phyloP scores from a whole-genome alignment of 2,888 invertebrate species.

The Eupithecia abbreviata region DNA sequence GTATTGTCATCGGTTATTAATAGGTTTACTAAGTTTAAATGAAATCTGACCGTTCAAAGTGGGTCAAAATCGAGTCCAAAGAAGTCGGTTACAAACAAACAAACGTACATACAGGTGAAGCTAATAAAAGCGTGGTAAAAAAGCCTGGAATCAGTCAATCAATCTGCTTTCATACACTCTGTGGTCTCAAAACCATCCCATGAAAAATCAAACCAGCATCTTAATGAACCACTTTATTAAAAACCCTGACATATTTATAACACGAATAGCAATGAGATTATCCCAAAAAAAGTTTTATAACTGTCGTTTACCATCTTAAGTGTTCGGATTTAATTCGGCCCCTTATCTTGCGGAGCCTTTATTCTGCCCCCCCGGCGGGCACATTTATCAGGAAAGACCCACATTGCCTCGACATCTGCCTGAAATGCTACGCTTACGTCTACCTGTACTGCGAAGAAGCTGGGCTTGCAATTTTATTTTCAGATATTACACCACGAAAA shows the following conservation, averaged over 20 bases:
- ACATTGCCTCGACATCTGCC: constrained; percentile 65
- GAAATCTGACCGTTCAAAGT: no score
- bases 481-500: neutral
- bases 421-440: constrained; percentile 21
- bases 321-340: constrained; percentile 57
- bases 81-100: no score
- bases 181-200: neutral
- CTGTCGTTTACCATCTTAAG: constrained; percentile 53
- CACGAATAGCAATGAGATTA: constrained; percentile 43
- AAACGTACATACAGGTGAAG: no score
- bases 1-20: no score
- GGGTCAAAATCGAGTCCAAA: no score
- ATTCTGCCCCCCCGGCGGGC: constrained; percentile 64
- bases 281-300: constrained; percentile 46
- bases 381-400: constrained; percentile 78
- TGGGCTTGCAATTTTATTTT: neutral
- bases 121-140: no score
- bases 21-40: no score
- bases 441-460: constrained; percentile 30
- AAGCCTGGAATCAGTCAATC: no score
- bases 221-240: constrained; percentile 26
- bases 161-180: neutral
- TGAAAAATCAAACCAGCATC: neutral
- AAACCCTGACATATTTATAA: constrained; percentile 32
- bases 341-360: constrained; percentile 64